Evolutionary conservation across 2,888 invertebrate genomes (phyloP).

Genomic region (Lydus trimaculatus): DNA sequence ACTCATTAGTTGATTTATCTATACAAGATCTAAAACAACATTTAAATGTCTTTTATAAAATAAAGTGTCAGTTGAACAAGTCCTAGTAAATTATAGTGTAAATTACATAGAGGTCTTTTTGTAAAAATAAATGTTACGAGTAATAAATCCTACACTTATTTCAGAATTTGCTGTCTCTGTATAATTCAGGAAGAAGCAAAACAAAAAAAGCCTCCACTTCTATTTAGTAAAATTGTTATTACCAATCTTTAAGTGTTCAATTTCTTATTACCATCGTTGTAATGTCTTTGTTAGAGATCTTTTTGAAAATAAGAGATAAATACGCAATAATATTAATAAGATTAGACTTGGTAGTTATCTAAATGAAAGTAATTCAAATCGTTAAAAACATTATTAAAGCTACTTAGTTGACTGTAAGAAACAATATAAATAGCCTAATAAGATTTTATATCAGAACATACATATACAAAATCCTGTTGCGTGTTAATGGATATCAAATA

Average conservation of each 20-base stretch:
- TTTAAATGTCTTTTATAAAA: constrained; percentile 39
- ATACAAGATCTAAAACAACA: constrained; percentile 33
- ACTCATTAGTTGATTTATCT: constrained; percentile 41
- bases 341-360: not conserved
- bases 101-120: constrained; percentile 12
- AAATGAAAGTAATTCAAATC: not conserved
- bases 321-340: not conserved
- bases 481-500: constrained; percentile 36
- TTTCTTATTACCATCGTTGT: not conserved
- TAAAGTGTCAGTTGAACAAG: constrained; percentile 39
- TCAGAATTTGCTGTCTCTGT: not conserved
- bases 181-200: not conserved
- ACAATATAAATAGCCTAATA: constrained; percentile 36
- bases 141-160: constrained; percentile 4
- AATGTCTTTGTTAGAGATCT: constrained; percentile 5
- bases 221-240: not conserved
- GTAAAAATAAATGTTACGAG: constrained; percentile 12
- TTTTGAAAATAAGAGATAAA: not conserved
- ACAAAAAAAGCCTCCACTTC: not conserved
- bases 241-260: not conserved
- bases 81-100: constrained; percentile 32
- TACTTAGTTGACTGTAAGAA: constrained; percentile 12
- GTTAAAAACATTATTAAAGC: constrained; percentile 2
- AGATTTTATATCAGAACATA: constrained; percentile 33
- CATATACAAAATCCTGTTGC: constrained; percentile 30